Evolutionary conservation across 1,140 invertebrate genomes (phyloP), one percentile per base, ranked within the genome.

Genomic region (Caenorhabditis latens): DNA sequence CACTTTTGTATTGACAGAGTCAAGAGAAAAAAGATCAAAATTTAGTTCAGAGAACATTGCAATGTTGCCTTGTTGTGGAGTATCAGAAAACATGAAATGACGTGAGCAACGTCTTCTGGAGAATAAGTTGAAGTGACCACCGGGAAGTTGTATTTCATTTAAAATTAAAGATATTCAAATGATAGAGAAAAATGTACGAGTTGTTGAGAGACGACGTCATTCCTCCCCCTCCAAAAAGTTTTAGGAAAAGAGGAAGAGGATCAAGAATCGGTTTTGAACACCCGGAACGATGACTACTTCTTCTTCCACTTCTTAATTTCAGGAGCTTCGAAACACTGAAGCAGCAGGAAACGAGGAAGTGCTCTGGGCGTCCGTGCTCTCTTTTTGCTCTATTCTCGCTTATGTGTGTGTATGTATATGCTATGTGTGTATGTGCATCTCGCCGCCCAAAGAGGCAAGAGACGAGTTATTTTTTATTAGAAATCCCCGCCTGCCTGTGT

Each of bases 321-420:
- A 32, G 67, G 43, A 75, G 67, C 67, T 75, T 79, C 71, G 71
- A 79, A 79, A 50, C 71, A 71, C 32, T 71, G 65, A 46, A 65
- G 61, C 11, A 53, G 4, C 21, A 53, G 71, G 46, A 79, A 79
- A 79, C 71, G 46, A 79, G 71, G 71, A 79, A 79, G 71, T 79
- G 71, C 71, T 79, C 71, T 79, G 46, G 71, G 40, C 46, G 71
- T 79, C 71, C 43, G 21, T 79, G 71, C 71, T 79, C 71, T 79
- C 71, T 50, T 79, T 79, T 79, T 79, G 71, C 71, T 79, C 71
- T 79, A 79, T 79, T 79, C 71, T 79, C 71, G 46, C 71, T 79
- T 79, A 48, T 79, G 63, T 67, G 71, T 79, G 61, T 79, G 63
- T 67, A 46, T 79, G 61, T 63, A 63, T 63, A 79, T 79, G 71